A percentile compares a stretch with the other conserved stretches of the same genome.
Conservation (phyloP, 2,797 vertebrate genomes). For the Rhinichthys osculus region DNA sequence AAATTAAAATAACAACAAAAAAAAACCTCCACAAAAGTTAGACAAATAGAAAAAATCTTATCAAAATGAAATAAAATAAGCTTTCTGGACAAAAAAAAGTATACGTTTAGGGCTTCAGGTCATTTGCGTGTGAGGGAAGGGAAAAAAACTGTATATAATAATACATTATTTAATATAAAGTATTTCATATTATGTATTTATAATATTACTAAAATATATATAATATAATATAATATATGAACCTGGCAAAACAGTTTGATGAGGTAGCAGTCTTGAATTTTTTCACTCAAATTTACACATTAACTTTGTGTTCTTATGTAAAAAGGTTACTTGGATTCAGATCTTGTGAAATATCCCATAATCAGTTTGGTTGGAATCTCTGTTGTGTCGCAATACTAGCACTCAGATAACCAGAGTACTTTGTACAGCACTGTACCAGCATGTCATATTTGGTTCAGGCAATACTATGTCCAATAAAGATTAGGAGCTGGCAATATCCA, state of each 20-base stretch:
- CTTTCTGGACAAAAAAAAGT: too few species aligned
- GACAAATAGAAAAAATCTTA: too few species aligned
- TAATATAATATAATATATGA: too few species aligned
- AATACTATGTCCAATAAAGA: background rate
- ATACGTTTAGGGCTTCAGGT: too few species aligned
- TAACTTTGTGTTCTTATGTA: background rate
- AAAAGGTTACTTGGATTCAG: background rate
- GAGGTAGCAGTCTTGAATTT: background rate
- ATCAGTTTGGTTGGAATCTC: background rate
- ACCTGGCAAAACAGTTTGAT: too few species aligned
- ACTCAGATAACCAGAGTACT: conserved; percentile 14
- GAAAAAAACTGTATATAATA: too few species aligned
- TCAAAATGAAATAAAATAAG: too few species aligned
- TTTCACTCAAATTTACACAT: background rate
- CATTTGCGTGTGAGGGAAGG: too few species aligned
- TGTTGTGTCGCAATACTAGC: conserved; percentile 11
- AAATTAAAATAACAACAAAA: too few species aligned
- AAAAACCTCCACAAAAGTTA: too few species aligned
- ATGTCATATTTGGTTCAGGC: background rate
- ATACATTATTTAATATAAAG: too few species aligned
- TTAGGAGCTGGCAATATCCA: background rate
- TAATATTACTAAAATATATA: too few species aligned
- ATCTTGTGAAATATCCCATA: background rate
- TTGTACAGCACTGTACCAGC: background rate
- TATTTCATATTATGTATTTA: background rate